A percentile compares a stretch with the other conserved stretches of the same genome.
Evolutionary conservation across 2,888 invertebrate genomes (phyloP).

Genomic region (Diarsia brunnea): DNA sequence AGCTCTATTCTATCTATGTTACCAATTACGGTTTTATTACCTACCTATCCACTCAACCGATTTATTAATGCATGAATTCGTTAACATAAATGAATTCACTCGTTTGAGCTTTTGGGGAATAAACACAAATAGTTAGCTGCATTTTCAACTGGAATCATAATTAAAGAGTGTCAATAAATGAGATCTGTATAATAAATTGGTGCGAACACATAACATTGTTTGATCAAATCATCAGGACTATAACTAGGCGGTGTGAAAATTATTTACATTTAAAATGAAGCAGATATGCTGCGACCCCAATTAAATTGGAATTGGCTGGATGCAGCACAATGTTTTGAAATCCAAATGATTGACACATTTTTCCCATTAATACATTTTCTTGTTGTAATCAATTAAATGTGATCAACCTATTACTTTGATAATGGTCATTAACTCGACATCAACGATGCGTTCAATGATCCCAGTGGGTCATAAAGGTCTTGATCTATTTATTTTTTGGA

Average conservation of each 20-base stretch:
- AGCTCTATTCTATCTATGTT: background rate
- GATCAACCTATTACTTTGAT: background rate
- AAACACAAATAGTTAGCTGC: background rate
- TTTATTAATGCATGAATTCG: slow-evolving; percentile 7
- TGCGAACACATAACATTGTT: background rate
- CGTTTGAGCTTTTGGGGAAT: background rate
- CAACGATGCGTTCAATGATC: background rate
- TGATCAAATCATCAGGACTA: background rate
- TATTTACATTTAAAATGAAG: slow-evolving; percentile 6
- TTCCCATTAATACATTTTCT: background rate
- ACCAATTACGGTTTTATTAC: slow-evolving; percentile 15
- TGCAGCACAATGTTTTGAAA: background rate
- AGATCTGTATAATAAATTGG: background rate
- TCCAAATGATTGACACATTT: background rate
- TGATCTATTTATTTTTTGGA: background rate
- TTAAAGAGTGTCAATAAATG: background rate
- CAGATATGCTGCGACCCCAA: no score
- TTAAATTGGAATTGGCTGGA: no score
- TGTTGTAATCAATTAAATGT: background rate
- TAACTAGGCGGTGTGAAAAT: background rate
- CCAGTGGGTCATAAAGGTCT: background rate
- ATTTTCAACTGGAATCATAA: slow-evolving; percentile 1
- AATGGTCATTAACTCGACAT: background rate
- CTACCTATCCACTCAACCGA: background rate
- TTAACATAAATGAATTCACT: slow-evolving; percentile 7